phyloP scores from a whole-genome alignment of 2,888 invertebrate species.

The Sceliomorpha sp. region DNA sequence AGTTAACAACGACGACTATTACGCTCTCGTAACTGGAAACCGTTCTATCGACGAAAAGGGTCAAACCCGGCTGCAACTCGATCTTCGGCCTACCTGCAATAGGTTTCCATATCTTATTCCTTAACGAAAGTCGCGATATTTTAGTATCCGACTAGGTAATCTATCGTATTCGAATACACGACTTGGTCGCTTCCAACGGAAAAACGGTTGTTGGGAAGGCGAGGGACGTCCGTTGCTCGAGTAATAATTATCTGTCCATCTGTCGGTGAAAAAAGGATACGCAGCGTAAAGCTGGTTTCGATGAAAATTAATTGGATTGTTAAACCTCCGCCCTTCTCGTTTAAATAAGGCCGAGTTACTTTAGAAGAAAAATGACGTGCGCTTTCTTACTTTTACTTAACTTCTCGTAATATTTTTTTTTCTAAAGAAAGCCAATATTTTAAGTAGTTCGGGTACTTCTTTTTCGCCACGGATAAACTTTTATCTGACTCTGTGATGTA shows the following conservation, averaged over 20 bases:
- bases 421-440: slow-evolving; percentile 56
- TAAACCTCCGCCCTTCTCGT: too few species aligned
- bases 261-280: too few species aligned
- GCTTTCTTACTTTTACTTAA: slow-evolving; percentile 26
- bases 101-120: slow-evolving; percentile 66
- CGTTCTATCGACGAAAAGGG: slow-evolving; percentile 60
- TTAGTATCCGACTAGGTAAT: slow-evolving; percentile 41
- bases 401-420: slow-evolving; percentile 17
- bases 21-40: slow-evolving; percentile 61
- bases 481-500: slow-evolving; percentile 57
- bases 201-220: too few species aligned
- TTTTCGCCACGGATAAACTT: slow-evolving; percentile 56
- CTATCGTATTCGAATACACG: slow-evolving; percentile 31
- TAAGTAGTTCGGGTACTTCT: slow-evolving; percentile 55
- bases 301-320: too few species aligned
- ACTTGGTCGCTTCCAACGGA: too few species aligned
- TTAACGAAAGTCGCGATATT: slow-evolving; percentile 39
- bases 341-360: background rate
- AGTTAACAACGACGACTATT: slow-evolving; percentile 40
- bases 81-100: slow-evolving; percentile 60
- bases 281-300: too few species aligned
- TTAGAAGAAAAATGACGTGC: slow-evolving; percentile 7
- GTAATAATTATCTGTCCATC: too few species aligned
- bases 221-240: too few species aligned
- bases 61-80: slow-evolving; percentile 62